Evolutionary conservation across 2,797 vertebrate species (phyloP).

Genomic region (Pseudopleuronectes americanus): DNA sequence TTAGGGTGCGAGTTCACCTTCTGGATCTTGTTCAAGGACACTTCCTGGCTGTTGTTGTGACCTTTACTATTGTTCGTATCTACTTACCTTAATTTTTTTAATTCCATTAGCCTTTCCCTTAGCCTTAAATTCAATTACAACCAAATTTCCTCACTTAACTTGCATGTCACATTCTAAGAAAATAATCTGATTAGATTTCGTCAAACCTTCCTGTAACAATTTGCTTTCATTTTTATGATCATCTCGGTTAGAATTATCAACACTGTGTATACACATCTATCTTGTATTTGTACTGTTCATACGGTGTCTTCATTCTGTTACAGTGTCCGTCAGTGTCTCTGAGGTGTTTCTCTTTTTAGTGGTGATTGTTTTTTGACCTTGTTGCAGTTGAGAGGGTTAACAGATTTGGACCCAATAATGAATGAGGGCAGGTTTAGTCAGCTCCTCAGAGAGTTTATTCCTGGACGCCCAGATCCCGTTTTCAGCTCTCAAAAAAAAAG

Average conservation of each 20-base stretch:
- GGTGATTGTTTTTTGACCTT: slow-evolving; percentile 28
- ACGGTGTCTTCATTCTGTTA: neutral
- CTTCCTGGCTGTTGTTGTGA: slow-evolving; percentile 8
- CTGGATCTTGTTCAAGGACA: slow-evolving; percentile 33
- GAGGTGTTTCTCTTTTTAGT: neutral
- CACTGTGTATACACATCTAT: neutral
- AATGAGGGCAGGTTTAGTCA: slow-evolving; percentile 49
- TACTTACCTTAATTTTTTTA: neutral
- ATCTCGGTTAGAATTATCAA: neutral
- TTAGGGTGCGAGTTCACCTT: slow-evolving; percentile 27
- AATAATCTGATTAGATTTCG: neutral
- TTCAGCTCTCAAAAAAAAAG: slow-evolving; percentile 73
- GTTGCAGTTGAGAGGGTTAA: slow-evolving; percentile 35
- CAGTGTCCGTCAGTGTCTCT: neutral
- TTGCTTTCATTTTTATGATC: neutral
- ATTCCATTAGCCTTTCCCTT: neutral
- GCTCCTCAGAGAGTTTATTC: slow-evolving; percentile 75
- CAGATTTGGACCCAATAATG: slow-evolving; percentile 51
- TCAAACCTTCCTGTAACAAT: neutral
- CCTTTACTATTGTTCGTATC: neutral
- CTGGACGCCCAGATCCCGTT: slow-evolving; percentile 73
- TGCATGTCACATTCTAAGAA: neutral
- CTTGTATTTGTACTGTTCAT: neutral
- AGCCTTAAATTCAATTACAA: neutral
- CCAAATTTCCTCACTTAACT: neutral